Conservation (phyloP, 2,113 vertebrate species). For the Vidua chalybeata region DNA sequence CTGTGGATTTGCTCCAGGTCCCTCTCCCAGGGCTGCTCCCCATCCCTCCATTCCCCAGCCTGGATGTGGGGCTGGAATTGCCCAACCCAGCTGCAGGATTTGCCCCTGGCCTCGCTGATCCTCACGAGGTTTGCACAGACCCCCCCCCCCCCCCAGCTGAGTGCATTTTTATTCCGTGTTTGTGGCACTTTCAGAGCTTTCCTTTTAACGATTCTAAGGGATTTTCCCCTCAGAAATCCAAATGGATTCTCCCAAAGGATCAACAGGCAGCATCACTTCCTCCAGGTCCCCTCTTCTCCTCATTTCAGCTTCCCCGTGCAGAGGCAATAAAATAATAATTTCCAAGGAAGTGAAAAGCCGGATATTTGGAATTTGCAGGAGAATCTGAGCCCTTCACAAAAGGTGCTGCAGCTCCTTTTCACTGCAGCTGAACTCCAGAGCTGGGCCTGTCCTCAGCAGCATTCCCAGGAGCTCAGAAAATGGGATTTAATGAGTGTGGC, state of each 20-base stretch:
- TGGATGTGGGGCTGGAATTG: neutral
- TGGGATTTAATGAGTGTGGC: rapidly evolving
- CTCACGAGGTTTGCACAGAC: neutral
- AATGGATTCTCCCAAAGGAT: neutral
- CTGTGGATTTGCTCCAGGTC: neutral
- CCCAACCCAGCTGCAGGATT: neutral
- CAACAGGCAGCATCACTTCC: neutral
- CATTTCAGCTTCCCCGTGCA: neutral
- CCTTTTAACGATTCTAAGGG: rapidly evolving
- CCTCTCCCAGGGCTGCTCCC: neutral
- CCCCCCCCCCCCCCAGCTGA: neutral
- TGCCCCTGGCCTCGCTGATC: neutral
- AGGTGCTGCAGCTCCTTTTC: neutral
- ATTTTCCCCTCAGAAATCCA: neutral
- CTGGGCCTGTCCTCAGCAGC: neutral
- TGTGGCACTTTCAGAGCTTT: neutral
- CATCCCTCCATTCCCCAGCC: neutral
- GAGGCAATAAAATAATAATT: neutral
- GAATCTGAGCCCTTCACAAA: neutral
- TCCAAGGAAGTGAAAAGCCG: neutral
- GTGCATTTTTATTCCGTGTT: neutral
- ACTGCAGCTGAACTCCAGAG: neutral
- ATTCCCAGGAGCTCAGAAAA: neutral
- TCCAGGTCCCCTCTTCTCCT: neutral
- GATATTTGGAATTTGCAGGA: neutral